Base-by-base conservation (phyloP, 2,113 vertebrate species). In the Dasyprocta punctata region DNA sequence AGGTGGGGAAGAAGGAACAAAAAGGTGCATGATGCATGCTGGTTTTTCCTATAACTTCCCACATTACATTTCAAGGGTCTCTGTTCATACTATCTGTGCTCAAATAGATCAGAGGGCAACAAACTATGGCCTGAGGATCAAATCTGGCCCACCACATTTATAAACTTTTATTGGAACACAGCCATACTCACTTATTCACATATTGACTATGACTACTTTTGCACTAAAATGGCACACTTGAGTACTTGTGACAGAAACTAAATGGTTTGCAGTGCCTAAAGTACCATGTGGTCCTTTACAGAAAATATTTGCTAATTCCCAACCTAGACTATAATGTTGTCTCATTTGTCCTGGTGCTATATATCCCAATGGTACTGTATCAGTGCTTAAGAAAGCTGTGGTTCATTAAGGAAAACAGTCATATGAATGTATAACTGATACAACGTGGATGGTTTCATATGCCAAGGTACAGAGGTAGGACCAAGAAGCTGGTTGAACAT, bases 131-230 rank as follows among this genome's bases (percentile, higher is more conserved):
- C 30, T 33, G 16, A n/a, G 12, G 14, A 33, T 87, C 22, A 28
- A 58, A 84, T 89, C 5, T 65, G 19, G 17, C 60, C 30, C 28
- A 86, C 11, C 56, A 69, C 44, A 47, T 58, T 33, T 60, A 49
- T 89, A 80, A 94, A 87, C 13, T 47, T 96, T 84, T 96, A 86
- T 67, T 77, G 33, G 33, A 82, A 92, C 60, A 91, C 47, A 80
- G 54, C 2, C 56, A 75, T 67, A 61, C 17, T n/a, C 38, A 26
- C 73, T 85, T 56, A 91, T 88, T 92, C 89, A 75, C 28, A 54
- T 89, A 82, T 44, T 96, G 38, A 58, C 61, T 85, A 30, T 65
- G 14, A n/a, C 49, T 84, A 56, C 13, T 82, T 87, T 94, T 86
- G 17, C 16, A 52, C 36, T 95, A 83, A 89, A 88, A 61, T 84